Evolutionary conservation across 2,797 vertebrate species (phyloP).

Genomic region (Myotis vivesi): DNA sequence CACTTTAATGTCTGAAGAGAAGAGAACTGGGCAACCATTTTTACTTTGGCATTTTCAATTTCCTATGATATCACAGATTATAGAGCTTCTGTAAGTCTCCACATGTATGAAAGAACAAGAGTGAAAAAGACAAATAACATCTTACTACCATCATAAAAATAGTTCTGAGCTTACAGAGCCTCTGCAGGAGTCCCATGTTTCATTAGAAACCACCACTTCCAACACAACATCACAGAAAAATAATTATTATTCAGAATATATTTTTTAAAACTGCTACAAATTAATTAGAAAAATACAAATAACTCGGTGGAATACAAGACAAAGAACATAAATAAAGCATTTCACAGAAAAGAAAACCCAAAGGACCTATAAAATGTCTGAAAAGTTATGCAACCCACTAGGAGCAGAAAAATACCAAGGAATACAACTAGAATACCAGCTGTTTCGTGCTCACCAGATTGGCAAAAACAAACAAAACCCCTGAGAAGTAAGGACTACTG

Average conservation of each 20-base stretch:
- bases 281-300: slow-evolving; percentile 40
- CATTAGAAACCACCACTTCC: not conserved
- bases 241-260: slow-evolving; percentile 4
- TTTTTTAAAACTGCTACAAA: slow-evolving; percentile 18
- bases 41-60: not conserved
- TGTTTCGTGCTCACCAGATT: not conserved
- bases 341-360: slow-evolving; percentile 2
- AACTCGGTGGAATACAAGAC: not conserved
- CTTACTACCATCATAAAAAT: slow-evolving; percentile 31
- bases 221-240: slow-evolving; percentile 6
- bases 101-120: not conserved
- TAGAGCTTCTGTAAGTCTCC: not conserved
- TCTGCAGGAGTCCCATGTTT: not conserved
- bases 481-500: not conserved
- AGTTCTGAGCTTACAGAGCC: not conserved
- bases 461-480: not conserved
- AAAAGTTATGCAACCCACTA: not conserved
- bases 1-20: not conserved
- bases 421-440: not conserved
- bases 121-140: not conserved
- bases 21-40: not conserved
- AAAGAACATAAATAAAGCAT: slow-evolving; percentile 33
- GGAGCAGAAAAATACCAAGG: not conserved
- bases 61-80: not conserved
- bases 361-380: not conserved